Evolutionary conservation across 2,113 vertebrate genomes (phyloP), one percentile per base, ranked within the genome.

Genomic region (Microcebus ravelobensis): DNA sequence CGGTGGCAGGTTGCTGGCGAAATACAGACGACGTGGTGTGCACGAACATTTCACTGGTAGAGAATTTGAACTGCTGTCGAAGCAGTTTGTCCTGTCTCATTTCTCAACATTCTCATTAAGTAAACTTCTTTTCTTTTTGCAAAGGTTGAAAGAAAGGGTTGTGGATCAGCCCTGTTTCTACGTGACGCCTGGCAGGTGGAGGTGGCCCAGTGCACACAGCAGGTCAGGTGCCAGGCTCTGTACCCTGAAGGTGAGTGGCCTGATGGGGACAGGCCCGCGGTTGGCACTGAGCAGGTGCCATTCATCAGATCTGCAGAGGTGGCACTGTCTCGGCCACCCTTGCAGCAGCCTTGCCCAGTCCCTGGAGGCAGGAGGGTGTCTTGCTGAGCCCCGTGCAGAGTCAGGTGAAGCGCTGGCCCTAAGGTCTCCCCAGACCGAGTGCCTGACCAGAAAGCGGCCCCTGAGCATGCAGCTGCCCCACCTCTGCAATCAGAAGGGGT

Each of bases 181-280:
- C 0, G 0, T 6, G 14, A 61, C 0, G 3, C 2, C 18, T 0
- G 8, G 3, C 48, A 67, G 29, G 27, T 3, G 5, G 36, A 4
- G 15, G 50, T 0, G 36, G 17, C 2, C 20, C 15, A 6, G 1
- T 7, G 2, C 50, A 18, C 11, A 8, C 1, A 27, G 39, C 50
- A 20, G 31, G 39, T 1, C 65, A 14, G 8, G 17, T 27, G 59
- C n/a, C 80, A 55, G 48, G 1, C 34, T 74, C 48, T 68, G 2
- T 4, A 31, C 20, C 65, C 61, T 13, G 61, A 63, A 4, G 11
- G 61, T 11, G 27, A 27, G 61, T 27, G 61, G 25, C 61, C 61
- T 63, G 61, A 27, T 27, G 25, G 61, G 59, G 25, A 63, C 61
- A 63, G 59, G 23, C 27, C 61, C 11, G 10, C 0, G 20, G 55